Evolutionary conservation across 2,113 vertebrate species (phyloP).

Genomic region (Ochotona princeps): DNA sequence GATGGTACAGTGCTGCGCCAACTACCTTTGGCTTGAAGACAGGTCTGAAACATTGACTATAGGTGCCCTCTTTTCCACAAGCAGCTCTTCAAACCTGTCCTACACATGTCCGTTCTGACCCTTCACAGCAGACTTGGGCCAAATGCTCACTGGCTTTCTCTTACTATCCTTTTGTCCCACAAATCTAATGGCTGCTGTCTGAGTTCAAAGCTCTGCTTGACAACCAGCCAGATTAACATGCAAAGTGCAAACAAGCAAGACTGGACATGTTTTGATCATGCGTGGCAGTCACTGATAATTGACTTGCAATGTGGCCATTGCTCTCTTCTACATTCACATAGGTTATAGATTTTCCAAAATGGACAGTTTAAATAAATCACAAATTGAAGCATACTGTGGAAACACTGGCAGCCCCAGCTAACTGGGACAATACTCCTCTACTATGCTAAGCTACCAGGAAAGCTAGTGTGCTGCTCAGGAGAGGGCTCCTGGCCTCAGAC

Average conservation of each 20-base stretch:
- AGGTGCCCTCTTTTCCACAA: neutral
- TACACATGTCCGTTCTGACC: neutral
- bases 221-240: neutral
- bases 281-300: neutral
- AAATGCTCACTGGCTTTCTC: neutral
- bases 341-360: neutral
- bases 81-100: neutral
- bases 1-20: neutral
- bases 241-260: neutral
- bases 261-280: neutral
- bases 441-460: neutral
- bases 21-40: conserved; percentile 4
- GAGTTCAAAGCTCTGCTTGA: neutral
- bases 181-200: neutral
- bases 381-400: neutral
- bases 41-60: neutral
- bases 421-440: accelerated
- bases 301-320: neutral
- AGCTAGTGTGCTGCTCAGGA: neutral
- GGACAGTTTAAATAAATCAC: neutral
- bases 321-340: neutral
- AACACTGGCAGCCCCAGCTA: neutral
- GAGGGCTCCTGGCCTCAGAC: neutral
- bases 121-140: neutral
- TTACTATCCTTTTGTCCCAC: neutral